A percentile compares a stretch with the other conserved stretches of the same genome.
phyloP scores from a whole-genome alignment of 2,113 vertebrate species.

The Aphyosemion australe region DNA sequence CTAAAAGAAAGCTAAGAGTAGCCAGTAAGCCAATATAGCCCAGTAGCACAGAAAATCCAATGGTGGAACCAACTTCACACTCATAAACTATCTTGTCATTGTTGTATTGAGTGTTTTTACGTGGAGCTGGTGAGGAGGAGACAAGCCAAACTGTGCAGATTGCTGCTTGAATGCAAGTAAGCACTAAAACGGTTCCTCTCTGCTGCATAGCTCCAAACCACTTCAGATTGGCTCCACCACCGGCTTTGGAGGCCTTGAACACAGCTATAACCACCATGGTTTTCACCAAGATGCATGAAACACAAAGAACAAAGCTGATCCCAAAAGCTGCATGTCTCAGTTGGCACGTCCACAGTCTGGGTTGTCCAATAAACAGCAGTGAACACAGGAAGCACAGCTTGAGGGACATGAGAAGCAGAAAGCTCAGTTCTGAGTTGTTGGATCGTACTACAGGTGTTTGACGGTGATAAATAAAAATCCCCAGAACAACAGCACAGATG shows the following conservation, averaged over 20 bases:
- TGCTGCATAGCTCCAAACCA: conserved; percentile 69
- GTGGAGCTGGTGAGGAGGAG: conserved; percentile 43
- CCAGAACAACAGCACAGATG: conserved; percentile 44
- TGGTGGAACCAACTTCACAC: conserved; percentile 66
- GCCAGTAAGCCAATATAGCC: conserved; percentile 73
- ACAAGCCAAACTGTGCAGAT: conserved; percentile 69
- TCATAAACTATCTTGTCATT: conserved; percentile 69
- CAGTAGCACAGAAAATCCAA: conserved; percentile 61
- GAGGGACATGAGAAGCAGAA: conserved; percentile 34
- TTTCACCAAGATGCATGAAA: conserved; percentile 54
- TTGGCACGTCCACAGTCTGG: conserved; percentile 64
- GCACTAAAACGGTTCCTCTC: conserved; percentile 59
- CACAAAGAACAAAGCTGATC: conserved; percentile 66
- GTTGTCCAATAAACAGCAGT: conserved; percentile 70
- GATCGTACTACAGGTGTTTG: conserved; percentile 72
- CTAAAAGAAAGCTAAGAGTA: conserved; percentile 68
- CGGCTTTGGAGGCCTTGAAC: conserved; percentile 52
- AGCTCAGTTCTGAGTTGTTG: conserved; percentile 77
- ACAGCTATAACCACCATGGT: conserved; percentile 57
- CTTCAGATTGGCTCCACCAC: conserved; percentile 47
- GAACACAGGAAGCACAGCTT: conserved; percentile 74
- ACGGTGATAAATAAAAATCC: conserved; percentile 60
- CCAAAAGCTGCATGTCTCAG: conserved; percentile 62
- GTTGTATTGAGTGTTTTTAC: conserved; percentile 59
- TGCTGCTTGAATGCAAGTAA: conserved; percentile 61